Percentiles rank a stretch among this genome's conserved stretches.
These are phyloP conservation scores for Ectropis crepuscularia DNA, from an alignment of 2,888 invertebrate species.

Conservation along the genomic window DNA sequence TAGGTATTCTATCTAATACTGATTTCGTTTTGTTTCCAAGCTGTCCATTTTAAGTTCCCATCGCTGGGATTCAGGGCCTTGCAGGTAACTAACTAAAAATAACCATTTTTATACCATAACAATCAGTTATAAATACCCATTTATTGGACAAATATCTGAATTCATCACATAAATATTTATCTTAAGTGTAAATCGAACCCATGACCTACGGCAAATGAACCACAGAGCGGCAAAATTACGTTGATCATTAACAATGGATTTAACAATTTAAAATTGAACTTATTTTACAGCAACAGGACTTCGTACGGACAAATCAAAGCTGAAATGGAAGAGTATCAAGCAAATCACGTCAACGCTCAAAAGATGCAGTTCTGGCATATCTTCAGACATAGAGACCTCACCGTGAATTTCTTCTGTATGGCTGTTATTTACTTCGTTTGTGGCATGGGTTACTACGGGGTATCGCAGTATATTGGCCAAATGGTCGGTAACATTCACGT, in stretches of 20 bases:
- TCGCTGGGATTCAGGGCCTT: too few species aligned
- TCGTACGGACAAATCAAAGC: conserved; percentile 52
- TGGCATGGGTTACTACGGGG: conserved; percentile 93
- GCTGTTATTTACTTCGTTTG: conserved; percentile 90
- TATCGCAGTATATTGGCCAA: conserved; percentile 91
- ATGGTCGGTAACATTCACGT: conserved; percentile 90
- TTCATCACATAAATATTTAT: too few species aligned
- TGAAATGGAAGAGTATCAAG: conserved; percentile 57
- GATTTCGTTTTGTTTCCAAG: too few species aligned
- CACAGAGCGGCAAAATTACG: too few species aligned
- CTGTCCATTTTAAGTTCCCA: too few species aligned
- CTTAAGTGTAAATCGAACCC: too few species aligned
- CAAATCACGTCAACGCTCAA: conserved; percentile 32
- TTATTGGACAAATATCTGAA: too few species aligned
- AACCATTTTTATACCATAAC: too few species aligned
- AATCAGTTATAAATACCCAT: too few species aligned
- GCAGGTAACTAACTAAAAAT: too few species aligned
- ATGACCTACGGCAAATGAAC: too few species aligned
- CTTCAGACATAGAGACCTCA: conserved; percentile 76
- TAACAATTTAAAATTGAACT: background rate
- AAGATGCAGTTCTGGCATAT: conserved; percentile 64
- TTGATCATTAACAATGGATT: background rate
- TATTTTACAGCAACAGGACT: conserved; percentile 56
- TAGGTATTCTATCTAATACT: too few species aligned
- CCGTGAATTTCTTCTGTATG: conserved; percentile 87